Conservation (phyloP, 2,797 vertebrate genomes). For the Gambelia wislizenii region DNA sequence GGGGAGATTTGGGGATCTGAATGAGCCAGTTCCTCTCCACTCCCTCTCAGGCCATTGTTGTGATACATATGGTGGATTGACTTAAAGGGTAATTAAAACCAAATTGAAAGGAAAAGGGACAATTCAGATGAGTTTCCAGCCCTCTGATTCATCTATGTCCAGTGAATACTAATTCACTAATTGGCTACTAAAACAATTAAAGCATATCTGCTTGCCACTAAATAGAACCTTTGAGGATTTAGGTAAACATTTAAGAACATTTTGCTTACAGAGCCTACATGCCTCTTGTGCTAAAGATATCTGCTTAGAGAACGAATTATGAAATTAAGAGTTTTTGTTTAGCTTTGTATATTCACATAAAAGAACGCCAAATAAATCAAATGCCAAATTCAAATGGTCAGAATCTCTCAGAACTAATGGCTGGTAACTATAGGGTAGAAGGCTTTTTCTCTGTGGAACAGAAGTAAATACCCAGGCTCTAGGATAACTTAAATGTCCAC, state of each 20-base stretch:
- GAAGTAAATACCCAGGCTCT: background rate
- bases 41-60: background rate
- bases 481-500: background rate
- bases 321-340: background rate
- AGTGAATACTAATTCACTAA: background rate
- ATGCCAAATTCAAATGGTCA: background rate
- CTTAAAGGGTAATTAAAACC: conserved; percentile 5
- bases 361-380: background rate
- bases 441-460: too few species aligned
- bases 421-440: too few species aligned
- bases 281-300: background rate
- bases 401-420: background rate
- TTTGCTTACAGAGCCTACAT: background rate
- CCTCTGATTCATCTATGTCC: background rate
- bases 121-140: background rate
- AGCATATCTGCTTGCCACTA: background rate
- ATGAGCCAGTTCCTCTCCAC: background rate
- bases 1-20: background rate
- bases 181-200: background rate
- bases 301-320: background rate
- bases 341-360: background rate
- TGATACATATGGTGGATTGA: background rate
- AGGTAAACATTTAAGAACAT: background rate
- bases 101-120: background rate
- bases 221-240: background rate